These are phyloP conservation scores for Nycticryphes semicollaris DNA, from an alignment of 2,113 vertebrate genomes.

Conservation along the genomic window DNA sequence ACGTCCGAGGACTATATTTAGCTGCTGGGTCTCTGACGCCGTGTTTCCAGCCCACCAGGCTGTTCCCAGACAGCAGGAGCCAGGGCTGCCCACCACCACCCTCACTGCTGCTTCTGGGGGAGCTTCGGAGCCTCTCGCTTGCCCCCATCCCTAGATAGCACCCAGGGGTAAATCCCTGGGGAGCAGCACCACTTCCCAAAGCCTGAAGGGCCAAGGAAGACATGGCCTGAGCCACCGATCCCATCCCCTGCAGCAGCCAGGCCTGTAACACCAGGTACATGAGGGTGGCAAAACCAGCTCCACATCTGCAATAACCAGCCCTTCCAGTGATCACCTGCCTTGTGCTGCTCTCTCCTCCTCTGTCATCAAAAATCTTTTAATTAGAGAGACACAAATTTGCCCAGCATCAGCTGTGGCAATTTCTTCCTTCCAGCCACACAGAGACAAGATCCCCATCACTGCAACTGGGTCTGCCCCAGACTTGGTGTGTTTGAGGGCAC, in stretches of 20 bases:
- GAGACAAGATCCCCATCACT: not conserved
- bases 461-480: accelerated
- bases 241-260: not conserved
- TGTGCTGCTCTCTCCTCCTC: not conserved
- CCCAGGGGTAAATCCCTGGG: not conserved
- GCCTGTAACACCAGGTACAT: not conserved
- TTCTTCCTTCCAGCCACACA: not conserved
- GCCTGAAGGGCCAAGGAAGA: accelerated
- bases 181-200: accelerated
- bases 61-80: not conserved
- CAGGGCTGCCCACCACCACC: not conserved
- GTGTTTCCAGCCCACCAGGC: not conserved
- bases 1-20: not conserved
- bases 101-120: accelerated
- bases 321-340: not conserved
- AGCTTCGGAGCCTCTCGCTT: accelerated
- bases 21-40: not conserved
- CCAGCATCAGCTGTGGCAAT: accelerated
- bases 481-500: accelerated
- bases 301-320: not conserved
- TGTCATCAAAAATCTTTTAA: not conserved
- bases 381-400: not conserved
- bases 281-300: not conserved
- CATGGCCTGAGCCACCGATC: accelerated
- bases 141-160: not conserved